These are phyloP conservation scores for Drosophila aldrichi DNA, from an alignment of 2,888 invertebrate species.

Conservation along the genomic window DNA sequence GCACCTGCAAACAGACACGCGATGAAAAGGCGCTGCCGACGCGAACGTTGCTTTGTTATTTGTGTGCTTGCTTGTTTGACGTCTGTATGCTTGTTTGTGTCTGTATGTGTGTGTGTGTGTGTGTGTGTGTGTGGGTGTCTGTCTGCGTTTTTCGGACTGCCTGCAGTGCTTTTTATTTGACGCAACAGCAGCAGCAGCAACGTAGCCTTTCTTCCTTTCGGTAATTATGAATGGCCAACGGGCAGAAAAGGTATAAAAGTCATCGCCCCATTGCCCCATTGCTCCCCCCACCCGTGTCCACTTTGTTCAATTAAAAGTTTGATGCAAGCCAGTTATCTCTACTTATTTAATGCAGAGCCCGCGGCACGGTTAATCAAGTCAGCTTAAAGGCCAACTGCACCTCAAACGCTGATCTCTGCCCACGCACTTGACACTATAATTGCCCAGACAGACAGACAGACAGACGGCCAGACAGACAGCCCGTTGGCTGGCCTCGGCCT, in stretches of 20 bases:
- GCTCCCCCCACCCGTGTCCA: neutral
- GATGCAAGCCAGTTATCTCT: conserved; percentile 56
- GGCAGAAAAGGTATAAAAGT: conserved; percentile 61
- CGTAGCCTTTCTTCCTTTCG: conserved; percentile 47
- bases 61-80: conserved; percentile 7
- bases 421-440: conserved; percentile 23
- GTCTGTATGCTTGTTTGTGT: neutral
- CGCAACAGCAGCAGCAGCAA: conserved; percentile 37
- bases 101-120: conserved; percentile 1
- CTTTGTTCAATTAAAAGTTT: conserved; percentile 72
- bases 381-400: conserved; percentile 29
- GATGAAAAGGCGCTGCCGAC: conserved; percentile 59
- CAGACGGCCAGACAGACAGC: conserved; percentile 1
- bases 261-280: conserved; percentile 10
- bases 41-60: conserved; percentile 66
- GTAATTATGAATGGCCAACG: conserved; percentile 75
- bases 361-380: conserved; percentile 52
- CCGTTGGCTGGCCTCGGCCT: neutral
- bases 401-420: conserved; percentile 17
- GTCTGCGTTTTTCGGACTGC: conserved; percentile 42
- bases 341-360: conserved; percentile 53
- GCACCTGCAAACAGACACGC: conserved; percentile 70
- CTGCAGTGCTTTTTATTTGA: conserved; percentile 48
- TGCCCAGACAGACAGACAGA: conserved; percentile 10
- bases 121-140: conserved; percentile 12